A percentile compares a stretch with the other conserved stretches of the same genome.
Conservation (phyloP, 92 coral and sea anemone species). For the Nematostella vectensis region DNA sequence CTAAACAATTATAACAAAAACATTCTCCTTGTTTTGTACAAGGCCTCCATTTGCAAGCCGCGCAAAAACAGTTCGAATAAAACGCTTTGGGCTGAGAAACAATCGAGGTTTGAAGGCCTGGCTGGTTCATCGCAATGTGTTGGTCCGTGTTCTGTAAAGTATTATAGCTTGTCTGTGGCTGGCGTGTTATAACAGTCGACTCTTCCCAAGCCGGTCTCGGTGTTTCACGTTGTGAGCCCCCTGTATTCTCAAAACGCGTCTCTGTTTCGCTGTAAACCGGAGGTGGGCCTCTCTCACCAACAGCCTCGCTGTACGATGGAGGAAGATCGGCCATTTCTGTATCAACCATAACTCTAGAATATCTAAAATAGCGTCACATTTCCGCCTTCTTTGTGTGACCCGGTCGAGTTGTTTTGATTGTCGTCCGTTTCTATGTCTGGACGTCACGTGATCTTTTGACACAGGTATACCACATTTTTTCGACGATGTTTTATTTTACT, state of each 20-base stretch:
- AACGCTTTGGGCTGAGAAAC: conserved; percentile 5
- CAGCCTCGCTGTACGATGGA: conserved; percentile 56
- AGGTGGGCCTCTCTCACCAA: conserved; percentile 27
- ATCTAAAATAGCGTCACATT: too few species aligned
- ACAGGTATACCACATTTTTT: not conserved
- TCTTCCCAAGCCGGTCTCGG: not conserved
- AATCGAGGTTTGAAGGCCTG: not conserved
- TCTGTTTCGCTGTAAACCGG: conserved; percentile 37
- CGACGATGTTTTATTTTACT: too few species aligned
- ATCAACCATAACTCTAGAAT: too few species aligned
- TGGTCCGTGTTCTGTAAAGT: too few species aligned
- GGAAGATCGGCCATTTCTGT: conserved; percentile 30
- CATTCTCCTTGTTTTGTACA: conserved; percentile 39
- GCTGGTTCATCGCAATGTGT: conserved; percentile 10
- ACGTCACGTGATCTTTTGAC: not conserved
- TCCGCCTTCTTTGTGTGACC: too few species aligned
- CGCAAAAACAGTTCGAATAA: conserved; percentile 53
- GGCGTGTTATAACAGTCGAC: not conserved
- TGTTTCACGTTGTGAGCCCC: too few species aligned
- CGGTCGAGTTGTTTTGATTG: too few species aligned
- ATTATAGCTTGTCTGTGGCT: too few species aligned
- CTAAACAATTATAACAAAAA: conserved; percentile 57
- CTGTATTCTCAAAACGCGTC: too few species aligned
- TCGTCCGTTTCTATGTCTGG: not conserved
- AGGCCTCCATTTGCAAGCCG: conserved; percentile 53